A percentile compares a stretch with the other conserved stretches of the same genome.
Conservation (phyloP, 2,797 vertebrate species). For the Lepidocolaptes lacrymiger region DNA sequence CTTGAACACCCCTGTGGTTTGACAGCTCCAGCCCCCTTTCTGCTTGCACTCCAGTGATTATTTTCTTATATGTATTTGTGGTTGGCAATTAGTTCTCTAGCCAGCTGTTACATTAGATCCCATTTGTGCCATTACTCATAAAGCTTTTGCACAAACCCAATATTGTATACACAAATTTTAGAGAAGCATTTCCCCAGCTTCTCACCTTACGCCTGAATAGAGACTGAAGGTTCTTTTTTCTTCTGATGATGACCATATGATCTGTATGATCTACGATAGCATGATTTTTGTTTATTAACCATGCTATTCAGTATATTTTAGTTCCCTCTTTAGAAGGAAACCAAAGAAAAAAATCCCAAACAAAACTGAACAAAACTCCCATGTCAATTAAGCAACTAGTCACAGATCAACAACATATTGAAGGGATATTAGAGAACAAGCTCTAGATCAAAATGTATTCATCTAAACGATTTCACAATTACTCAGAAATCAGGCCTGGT, state of each 20-base stretch:
- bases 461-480: neutral
- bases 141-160: neutral
- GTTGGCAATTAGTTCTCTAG: neutral
- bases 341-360: accelerated
- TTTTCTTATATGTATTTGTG: neutral
- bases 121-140: neutral
- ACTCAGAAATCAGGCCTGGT: neutral
- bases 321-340: neutral
- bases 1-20: neutral
- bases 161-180: neutral
- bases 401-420: neutral
- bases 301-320: neutral
- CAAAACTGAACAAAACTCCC: neutral
- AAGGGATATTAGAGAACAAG: neutral
- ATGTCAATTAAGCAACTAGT: neutral
- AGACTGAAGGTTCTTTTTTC: neutral
- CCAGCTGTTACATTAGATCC: neutral
- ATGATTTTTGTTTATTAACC: neutral
- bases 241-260: neutral
- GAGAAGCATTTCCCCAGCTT: neutral
- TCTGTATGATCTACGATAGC: neutral
- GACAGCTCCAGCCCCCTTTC: neutral
- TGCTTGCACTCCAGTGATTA: neutral
- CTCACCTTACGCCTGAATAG: neutral
- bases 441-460: neutral